Evolutionary conservation across 2,113 vertebrate genomes (phyloP).

Genomic region (Ranitomeya variabilis): DNA sequence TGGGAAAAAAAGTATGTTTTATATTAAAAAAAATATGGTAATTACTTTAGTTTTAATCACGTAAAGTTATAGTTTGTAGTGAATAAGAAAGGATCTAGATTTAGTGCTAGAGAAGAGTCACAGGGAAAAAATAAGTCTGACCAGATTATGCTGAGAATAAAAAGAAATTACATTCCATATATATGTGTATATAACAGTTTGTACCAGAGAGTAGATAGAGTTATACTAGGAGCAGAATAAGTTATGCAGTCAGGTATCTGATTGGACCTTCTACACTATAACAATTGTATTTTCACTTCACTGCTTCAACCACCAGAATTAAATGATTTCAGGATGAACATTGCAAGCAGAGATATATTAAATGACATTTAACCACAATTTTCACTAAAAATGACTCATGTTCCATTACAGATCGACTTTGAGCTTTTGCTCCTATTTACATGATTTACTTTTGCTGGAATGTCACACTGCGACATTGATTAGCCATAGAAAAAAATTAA

Average conservation of each 20-base stretch:
- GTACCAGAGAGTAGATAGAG: not conserved
- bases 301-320: slow-evolving; percentile 32
- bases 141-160: not conserved
- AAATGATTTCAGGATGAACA: slow-evolving; percentile 29
- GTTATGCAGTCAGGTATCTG: not conserved
- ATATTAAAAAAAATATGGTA: too few relatives aligned
- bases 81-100: not conserved
- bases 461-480: slow-evolving; percentile 41
- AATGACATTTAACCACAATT: slow-evolving; percentile 46
- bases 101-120: not conserved
- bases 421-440: slow-evolving; percentile 19
- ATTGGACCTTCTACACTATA: not conserved
- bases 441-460: slow-evolving; percentile 32
- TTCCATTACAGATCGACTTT: slow-evolving; percentile 36
- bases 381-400: slow-evolving; percentile 43
- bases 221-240: not conserved
- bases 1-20: too few relatives aligned
- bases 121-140: not conserved
- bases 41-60: too few relatives aligned
- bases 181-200: not conserved
- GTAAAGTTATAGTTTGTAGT: too few relatives aligned
- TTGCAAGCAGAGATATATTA: slow-evolving; percentile 29
- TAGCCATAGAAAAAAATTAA: slow-evolving; percentile 46
- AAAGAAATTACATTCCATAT: not conserved
- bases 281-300: slow-evolving; percentile 38